These are phyloP conservation scores for Propithecus deckenii DNA, from an alignment of 2,797 vertebrate species.

Conservation along the genomic window DNA sequence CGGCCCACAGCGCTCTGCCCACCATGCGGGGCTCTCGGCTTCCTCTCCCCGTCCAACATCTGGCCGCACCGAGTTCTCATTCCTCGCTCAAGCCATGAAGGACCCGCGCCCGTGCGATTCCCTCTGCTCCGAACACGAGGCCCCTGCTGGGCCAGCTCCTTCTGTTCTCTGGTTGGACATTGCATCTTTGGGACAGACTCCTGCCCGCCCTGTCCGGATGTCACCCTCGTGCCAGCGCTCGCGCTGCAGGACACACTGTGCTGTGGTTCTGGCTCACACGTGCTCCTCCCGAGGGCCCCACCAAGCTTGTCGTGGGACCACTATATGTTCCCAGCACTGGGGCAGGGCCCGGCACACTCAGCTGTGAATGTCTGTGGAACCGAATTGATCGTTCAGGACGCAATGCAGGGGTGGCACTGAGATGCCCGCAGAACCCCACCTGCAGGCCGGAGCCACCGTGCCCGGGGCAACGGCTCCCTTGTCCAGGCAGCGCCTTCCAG, in stretches of 20 bases:
- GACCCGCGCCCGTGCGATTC: background rate
- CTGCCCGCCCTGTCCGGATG: background rate
- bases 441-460: background rate
- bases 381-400: background rate
- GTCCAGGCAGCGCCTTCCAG: background rate
- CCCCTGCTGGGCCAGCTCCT: background rate
- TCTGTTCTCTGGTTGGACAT: background rate
- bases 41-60: accelerated
- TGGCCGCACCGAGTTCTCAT: background rate
- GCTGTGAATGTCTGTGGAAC: background rate
- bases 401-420: background rate
- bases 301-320: background rate
- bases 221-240: accelerated
- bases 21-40: background rate
- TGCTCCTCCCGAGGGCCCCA: background rate
- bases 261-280: background rate
- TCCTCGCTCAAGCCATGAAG: background rate
- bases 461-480: background rate
- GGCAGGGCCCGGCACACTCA: background rate
- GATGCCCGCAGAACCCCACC: background rate
- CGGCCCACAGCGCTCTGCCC: background rate
- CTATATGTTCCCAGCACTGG: background rate
- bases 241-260: background rate
- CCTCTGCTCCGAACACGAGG: too few relatives aligned
- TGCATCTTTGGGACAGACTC: background rate